Base-by-base conservation (phyloP, 2,797 vertebrate species). In the Molossus molossus region DNA sequence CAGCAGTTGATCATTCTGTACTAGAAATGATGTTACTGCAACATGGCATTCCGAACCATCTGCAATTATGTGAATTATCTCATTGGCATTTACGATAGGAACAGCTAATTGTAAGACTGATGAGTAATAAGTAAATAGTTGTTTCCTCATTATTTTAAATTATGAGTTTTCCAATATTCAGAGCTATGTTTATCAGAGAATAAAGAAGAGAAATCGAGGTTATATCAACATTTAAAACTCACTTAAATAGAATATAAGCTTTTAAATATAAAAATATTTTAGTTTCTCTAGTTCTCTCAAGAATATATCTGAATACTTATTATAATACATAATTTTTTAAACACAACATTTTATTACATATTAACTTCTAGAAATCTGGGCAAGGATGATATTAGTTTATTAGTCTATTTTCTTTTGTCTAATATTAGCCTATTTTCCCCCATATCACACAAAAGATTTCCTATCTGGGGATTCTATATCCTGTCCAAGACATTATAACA, bases 81-180 rank as follows among this genome's bases (percentile, higher is more conserved):
- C 21, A 53, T n/a, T 92, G 94, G 76, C 90, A 96, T 97, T 97
- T 95, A 94, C 80, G 64, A 76, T 65, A 94, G 82, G 50, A 97
- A 94, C 25, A 80, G 73, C 48, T 96, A 96, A 96, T 93, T 97
- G 73, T 95, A 90, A 95, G 62, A 86, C 87, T 97, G 87, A 96
- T 88, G 72, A 96, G 96, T 96, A 95, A 91, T 92, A 93, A 93
- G 83, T 79, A 97, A 97, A 96, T 84, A 94, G 53, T 70, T 86
- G 50, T 97, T 96, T 97, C 17, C 82, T 96, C 50, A 96, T 96
- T 93, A 93, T 92, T 95, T 93, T 84, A 97, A 96, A 96, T 96
- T 72, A 55, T 72, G 76, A 93, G 84, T 96, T 96, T 97, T 96
- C 85, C 94, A 97, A 97, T 95, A 94, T 81, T 96, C 65, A 90